Conservation (phyloP, 2,113 vertebrate species). For the Python bivittatus region DNA sequence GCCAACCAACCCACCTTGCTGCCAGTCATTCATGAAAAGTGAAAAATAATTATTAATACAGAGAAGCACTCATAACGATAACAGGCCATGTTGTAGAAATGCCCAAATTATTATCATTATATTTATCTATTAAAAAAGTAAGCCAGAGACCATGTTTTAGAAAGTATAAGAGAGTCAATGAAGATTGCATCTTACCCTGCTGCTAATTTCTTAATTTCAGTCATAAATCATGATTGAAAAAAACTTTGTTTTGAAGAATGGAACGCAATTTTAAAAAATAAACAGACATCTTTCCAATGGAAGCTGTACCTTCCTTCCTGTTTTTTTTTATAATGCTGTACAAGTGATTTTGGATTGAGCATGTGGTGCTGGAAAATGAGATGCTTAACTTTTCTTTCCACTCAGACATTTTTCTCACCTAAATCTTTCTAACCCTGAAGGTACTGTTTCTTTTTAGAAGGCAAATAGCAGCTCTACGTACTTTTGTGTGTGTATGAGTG, state of each 20-base stretch:
- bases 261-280: background rate
- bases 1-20: background rate
- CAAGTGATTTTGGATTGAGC: background rate
- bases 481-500: background rate
- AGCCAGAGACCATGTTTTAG: background rate
- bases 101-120: background rate
- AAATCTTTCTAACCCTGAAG: background rate
- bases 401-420: background rate
- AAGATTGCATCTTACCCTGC: background rate
- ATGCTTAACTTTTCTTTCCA: background rate
- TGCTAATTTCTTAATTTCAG: background rate
- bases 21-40: background rate
- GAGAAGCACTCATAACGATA: background rate
- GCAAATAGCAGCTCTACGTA: background rate
- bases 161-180: background rate
- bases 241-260: background rate
- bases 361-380: background rate
- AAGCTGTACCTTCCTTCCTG: background rate
- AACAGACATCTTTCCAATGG: background rate
- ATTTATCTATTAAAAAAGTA: background rate
- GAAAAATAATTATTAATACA: background rate
- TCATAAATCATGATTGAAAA: background rate
- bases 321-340: background rate
- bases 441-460: background rate
- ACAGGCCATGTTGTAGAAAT: background rate